Percentiles rank a stretch among this genome's conserved stretches.
Conservation (phyloP, 2,797 vertebrate species). For the Pogonophryne albipinna region DNA sequence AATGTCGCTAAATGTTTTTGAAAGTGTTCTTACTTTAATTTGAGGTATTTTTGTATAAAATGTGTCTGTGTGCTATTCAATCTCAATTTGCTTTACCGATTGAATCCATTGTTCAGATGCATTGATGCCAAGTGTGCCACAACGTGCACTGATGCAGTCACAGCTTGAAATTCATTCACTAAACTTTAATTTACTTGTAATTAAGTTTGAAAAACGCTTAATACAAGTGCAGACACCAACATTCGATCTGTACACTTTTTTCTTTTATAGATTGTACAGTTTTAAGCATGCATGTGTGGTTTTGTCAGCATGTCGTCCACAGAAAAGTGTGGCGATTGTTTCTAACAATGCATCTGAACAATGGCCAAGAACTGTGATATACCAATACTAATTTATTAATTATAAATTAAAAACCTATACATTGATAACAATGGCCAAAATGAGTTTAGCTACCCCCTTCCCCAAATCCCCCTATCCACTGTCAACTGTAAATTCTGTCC, state of each 20-base stretch:
- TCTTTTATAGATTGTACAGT: not conserved
- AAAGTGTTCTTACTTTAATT: not conserved
- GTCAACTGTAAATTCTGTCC: slow-evolving; percentile 67
- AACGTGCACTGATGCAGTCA: not conserved
- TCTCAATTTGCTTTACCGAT: not conserved
- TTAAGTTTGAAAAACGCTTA: not conserved
- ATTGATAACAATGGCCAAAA: slow-evolving; percentile 9
- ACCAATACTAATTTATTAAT: not conserved
- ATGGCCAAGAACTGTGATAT: slow-evolving; percentile 19
- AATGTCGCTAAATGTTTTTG: slow-evolving; percentile 23
- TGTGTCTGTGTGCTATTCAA: not conserved
- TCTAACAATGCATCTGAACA: slow-evolving; percentile 16
- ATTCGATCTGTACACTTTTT: not conserved
- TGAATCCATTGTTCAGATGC: slow-evolving; percentile 37
- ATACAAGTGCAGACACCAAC: not conserved
- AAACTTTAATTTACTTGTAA: not conserved
- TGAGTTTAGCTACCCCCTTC: slow-evolving; percentile 55
- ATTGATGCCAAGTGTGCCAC: not conserved
- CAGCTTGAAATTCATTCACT: not conserved
- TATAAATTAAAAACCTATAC: not conserved
- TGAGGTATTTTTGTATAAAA: not conserved
- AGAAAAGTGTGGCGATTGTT: not conserved
- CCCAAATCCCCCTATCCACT: slow-evolving; percentile 69
- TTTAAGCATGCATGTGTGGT: not conserved
- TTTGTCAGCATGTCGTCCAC: not conserved